Base-by-base conservation (phyloP, 2,888 invertebrate genomes). In the Himalopsyche tibetana region DNA sequence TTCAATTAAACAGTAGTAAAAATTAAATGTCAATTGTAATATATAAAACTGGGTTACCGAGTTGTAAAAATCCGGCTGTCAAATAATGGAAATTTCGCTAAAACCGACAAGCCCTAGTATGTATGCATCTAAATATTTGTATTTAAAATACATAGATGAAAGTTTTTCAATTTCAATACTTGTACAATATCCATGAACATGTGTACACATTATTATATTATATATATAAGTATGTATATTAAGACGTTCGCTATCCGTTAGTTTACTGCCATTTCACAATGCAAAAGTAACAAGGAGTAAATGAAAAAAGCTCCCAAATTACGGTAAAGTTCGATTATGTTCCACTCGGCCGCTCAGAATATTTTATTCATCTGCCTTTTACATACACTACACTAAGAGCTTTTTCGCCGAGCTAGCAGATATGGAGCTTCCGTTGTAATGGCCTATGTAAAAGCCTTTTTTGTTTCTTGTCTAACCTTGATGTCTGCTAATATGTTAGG, bases 331-430 rank as follows among this genome's bases (percentile, higher is more conserved):
- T 74, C 74, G 74, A 74, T 74, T 74, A 74, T 74, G 38, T 28
- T 36, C 36, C 74, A 74, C 74, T 74, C 63, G 63, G 63, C 63
- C 63, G 63, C 19, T 19, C 74, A 9, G 38, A 36, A 36, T 74
- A 74, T 74, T 74, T 74, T 74, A 74, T 74, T 74, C 74, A 38
- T 74, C 74, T 74, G 74, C 74, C 74, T 74, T 74, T 74, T 74
- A 74, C 74, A 74, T 74, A 38, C 38, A 74, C 74, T 74, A 74
- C 74, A 74, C 36, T 74, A 12, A 74, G 74, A 74, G 74, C 74
- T 74, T 74, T 51, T 36, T 36, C 74, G 74, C 74, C 38, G 74
- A 12, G 12, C 74, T 74, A 19, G 74, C 74, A 74, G 74, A 74
- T 74, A 74, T 74, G 12, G 11, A 74, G 74, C 74, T 74, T 74